phyloP scores from a whole-genome alignment of 2,888 invertebrate genomes.

The Eugnorisma glareosa region DNA sequence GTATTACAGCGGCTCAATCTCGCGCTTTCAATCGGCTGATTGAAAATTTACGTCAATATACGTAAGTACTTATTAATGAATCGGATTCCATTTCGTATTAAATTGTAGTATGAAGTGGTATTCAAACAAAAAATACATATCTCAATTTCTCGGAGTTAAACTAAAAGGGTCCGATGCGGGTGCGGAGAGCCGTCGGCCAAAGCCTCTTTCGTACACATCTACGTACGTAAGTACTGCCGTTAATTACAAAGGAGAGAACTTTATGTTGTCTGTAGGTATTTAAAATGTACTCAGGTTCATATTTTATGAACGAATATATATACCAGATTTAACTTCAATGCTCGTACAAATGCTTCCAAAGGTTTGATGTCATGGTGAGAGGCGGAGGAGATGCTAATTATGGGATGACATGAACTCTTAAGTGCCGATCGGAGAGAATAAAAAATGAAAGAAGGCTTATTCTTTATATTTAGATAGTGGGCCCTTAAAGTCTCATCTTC shows the following conservation, averaged over 20 bases:
- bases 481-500: not conserved
- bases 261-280: conserved; percentile 48
- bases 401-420: not conserved
- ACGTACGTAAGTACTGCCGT: conserved; percentile 47
- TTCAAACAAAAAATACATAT: conserved; percentile 54
- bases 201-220: conserved; percentile 54
- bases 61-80: conserved; percentile 14
- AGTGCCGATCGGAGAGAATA: not conserved
- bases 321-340: conserved; percentile 19
- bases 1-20: conserved; percentile 11
- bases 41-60: conserved; percentile 22
- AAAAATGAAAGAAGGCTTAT: not conserved
- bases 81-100: conserved; percentile 26
- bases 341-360: not conserved
- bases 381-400: not conserved
- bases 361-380: not conserved
- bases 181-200: conserved; percentile 45
- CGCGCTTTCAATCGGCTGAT: conserved; percentile 36
- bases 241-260: conserved; percentile 61
- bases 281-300: conserved; percentile 45
- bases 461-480: not conserved
- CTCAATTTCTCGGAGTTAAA: conserved; percentile 51
- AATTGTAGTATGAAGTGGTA: conserved; percentile 28
- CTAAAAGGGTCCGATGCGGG: conserved; percentile 64
- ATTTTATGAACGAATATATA: conserved; percentile 26